These are phyloP conservation scores for Tachysurus vachellii DNA, from an alignment of 2,113 vertebrate species.

Conservation along the genomic window DNA sequence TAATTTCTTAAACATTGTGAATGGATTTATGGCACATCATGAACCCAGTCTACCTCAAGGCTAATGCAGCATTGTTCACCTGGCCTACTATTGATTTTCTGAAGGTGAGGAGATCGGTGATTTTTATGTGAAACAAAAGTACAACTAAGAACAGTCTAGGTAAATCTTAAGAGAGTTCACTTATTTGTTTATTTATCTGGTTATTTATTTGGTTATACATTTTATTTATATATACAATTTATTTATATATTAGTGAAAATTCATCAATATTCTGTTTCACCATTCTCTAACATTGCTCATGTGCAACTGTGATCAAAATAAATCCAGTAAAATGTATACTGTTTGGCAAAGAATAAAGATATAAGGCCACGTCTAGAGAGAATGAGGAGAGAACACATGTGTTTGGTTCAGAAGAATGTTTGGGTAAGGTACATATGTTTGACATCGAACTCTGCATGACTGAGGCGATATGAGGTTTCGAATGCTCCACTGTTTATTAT, in stretches of 20 bases:
- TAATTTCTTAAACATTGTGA: neutral
- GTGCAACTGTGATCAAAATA: neutral
- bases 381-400: neutral
- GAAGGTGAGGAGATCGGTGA: neutral
- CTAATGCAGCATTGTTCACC: constrained; percentile 27
- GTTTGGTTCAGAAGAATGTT: neutral
- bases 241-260: neutral
- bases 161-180: neutral
- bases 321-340: neutral
- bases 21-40: neutral
- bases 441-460: neutral
- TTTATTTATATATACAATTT: too few species aligned
- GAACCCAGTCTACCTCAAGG: constrained; percentile 10
- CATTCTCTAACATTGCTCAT: neutral
- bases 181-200: neutral
- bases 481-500: neutral
- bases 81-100: constrained; percentile 40
- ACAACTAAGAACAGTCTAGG: neutral
- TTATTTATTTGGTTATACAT: too few species aligned
- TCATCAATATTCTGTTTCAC: neutral
- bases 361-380: neutral
- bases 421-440: neutral
- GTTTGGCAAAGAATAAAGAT: neutral
- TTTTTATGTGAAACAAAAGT: neutral
- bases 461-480: neutral